Base-by-base conservation (phyloP, 2,888 invertebrate genomes). In the Neria commutata region DNA sequence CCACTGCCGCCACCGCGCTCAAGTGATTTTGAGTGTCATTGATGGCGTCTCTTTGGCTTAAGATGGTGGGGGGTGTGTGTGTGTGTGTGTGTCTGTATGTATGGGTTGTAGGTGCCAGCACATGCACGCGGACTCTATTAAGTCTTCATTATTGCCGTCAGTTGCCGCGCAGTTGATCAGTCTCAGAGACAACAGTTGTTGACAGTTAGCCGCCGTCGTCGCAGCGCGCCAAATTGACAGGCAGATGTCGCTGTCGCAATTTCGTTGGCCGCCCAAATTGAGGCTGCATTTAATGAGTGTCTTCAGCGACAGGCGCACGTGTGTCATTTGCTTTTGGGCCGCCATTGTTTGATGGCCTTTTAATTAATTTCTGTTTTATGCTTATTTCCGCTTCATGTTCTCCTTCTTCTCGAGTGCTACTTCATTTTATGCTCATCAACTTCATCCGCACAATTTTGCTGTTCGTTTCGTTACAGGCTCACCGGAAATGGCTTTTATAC, bases 401-500 rank as follows among this genome's bases (percentile, higher is more conserved):
- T 8, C 33, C 33, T 8, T 33, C 14, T 33, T 33, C 33, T 10
- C 33, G n/a, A n/a, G n/a, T n/a, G n/a, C n/a, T n/a, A n/a, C n/a
- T n/a, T n/a, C n/a, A n/a, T 56, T 47, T 57, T 37, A 26, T 37
- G 34, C 34, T 55, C n/a, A 57, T 37, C 34, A 53, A 34, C 56
- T 48, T n/a, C 17, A 33, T 40, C 45, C 37, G 2, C 45, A 25
- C 14, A 4, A 14, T 58, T 55, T 50, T 37, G 54, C 17, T 34
- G 42, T 59, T 65, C 21, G 29, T 2, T 29, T 45, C 4, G 3
- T 61, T 68, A 4, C 56, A 92, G 92, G 90, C 11, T 91, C 92
- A 64, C 85, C 91, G 67, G 93, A 98, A 83, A 91, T 95, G 21
- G 96, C 95, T 1, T 97, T 94, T 82, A 91, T 94, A 23, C 91